Evolutionary conservation across 1,140 invertebrate genomes (phyloP), one percentile per base, ranked within the genome.

Genomic region (Charaxes varanes): DNA sequence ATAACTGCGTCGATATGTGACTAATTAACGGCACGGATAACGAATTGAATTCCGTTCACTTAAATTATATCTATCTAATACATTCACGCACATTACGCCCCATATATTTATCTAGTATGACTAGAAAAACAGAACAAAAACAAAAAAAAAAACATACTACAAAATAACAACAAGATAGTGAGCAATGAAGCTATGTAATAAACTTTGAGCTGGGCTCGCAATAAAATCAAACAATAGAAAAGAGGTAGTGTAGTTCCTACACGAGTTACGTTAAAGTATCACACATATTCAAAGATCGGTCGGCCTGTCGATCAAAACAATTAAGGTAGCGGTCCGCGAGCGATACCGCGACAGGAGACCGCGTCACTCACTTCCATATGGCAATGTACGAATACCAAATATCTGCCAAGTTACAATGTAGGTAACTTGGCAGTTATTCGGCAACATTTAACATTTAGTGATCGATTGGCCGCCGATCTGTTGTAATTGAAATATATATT

Each of bases 231-330:
- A 68, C 45, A 50, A 50, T 52, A 55, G 31, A 59, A 62, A 61
- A 64, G 76, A 80, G 74, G 71, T 79, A 79, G 67, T 76, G 72
- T 76, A 82, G 68, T 77, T 76, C 61, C 74, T 79, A 82, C 74
- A 82, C 72, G 59, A 60, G 38, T 48, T 54, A 67, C 57, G 45
- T 69, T 68, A 50, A 50, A 52, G 53, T 56, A 81, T 74, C 65
- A 79, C 64, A 73, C 69, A 41, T 40, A 45, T n/a, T n/a, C 7
- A 10, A 23, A 46, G 54, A n/a, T n/a, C n/a, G n/a, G n/a, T n/a
- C n/a, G n/a, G n/a, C n/a, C n/a, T n/a, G n/a, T n/a, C n/a, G n/a
- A n/a, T n/a, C n/a, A n/a, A n/a, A n/a, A n/a, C n/a, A n/a, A n/a
- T n/a, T n/a, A n/a, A n/a, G n/a, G n/a, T n/a, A n/a, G n/a, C n/a